These are phyloP conservation scores for Acanthosepion esculentum DNA, from an alignment of 2,888 invertebrate species.

Conservation along the genomic window DNA sequence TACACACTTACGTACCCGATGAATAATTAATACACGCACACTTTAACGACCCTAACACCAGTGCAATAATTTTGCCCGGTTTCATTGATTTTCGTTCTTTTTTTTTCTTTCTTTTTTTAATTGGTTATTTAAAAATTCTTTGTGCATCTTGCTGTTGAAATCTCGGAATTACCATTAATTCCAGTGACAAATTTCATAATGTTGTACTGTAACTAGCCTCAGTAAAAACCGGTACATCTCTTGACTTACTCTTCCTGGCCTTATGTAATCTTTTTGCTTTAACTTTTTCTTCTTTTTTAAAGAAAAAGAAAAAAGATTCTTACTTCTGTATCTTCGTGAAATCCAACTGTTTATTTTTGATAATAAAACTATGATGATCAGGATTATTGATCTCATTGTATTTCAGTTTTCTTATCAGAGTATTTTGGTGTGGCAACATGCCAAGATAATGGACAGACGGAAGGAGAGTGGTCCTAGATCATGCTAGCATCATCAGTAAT, in stretches of 20 bases:
- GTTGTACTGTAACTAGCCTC: background rate
- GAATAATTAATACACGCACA: background rate
- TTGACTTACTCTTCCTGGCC: background rate
- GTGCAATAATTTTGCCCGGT: too few species aligned
- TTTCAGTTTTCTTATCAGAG: background rate
- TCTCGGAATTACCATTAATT: background rate
- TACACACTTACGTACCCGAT: background rate
- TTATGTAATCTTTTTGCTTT: background rate
- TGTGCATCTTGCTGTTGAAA: background rate
- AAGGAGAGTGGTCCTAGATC: slow-evolving; percentile 16
- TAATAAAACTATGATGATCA: slow-evolving; percentile 2
- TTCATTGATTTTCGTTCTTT: background rate
- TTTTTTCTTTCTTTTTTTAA: background rate
- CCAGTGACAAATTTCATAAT: background rate
- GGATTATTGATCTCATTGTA: background rate
- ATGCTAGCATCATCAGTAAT: background rate
- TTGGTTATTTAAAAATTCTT: background rate
- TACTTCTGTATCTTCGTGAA: background rate
- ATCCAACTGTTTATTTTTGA: background rate
- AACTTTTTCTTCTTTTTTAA: background rate
- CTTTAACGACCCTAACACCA: background rate
- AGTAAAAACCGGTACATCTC: background rate
- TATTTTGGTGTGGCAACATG: background rate
- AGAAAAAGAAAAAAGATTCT: background rate
- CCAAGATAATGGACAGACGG: background rate